Evolutionary conservation across 2,888 invertebrate genomes (phyloP), one percentile per base, ranked within the genome.

Genomic region (Rhogogaster chlorosoma): DNA sequence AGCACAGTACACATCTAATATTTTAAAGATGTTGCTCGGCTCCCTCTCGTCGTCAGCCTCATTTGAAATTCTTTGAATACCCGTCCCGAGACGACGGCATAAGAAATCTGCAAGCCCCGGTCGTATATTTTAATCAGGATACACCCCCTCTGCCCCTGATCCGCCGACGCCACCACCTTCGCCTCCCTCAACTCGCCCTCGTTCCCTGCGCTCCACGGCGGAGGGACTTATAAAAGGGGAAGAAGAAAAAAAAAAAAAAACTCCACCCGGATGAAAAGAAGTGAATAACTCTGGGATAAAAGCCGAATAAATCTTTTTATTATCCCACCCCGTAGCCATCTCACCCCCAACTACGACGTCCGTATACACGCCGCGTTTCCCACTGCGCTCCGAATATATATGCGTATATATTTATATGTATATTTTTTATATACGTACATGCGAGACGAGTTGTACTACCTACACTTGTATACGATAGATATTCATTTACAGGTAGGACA

Each of bases 241-340:
- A 89, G 88, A 88, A 87, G 85, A 87, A 87, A 88, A 87, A 90
- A 87, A 87, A 88, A 87, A 86, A 85, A 86, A 89, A 88, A 89
- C 89, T 88, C 88, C 89, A 89, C 89, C 87, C 89, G 90, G 89
- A 91, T 92, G 91, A 93, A 93, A 92, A 92, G 93, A 92, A 91
- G 91, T 92, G 93, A 93, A 93, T 93, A 93, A 93, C 92, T 93
- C 91, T 87, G 88, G 93, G 91, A 92, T 93, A 93, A 92, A 92
- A 92, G 92, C 92, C 91, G 92, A 93, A 93, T 93, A 93, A 93
- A 93, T 93, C 93, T 93, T 93, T 93, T 93, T 93, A 93, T 93
- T 93, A 93, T 93, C 92, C 89, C 90, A 88, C 90, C 89, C 90
- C 89, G 89, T 88, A 61, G 70, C 82, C 88, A 88, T 88, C 88